These are phyloP conservation scores for Pao palembangensis DNA, from an alignment of 2,113 vertebrate species.

Conservation along the genomic window DNA sequence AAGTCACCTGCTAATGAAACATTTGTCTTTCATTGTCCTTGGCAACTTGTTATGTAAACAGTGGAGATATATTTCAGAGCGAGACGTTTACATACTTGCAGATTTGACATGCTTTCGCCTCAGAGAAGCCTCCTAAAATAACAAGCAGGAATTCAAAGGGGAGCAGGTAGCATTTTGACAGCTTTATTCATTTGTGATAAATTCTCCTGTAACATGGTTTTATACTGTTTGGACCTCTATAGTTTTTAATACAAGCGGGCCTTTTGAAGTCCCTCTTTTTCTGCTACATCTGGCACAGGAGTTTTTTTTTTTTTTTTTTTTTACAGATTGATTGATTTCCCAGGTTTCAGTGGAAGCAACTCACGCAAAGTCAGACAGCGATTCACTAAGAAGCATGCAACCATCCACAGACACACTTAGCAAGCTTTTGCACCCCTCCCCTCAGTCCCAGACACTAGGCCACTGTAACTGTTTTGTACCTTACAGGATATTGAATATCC, in stretches of 20 bases:
- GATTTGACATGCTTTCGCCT: slow-evolving; percentile 34
- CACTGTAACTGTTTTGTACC: slow-evolving; percentile 68
- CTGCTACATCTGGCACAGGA: slow-evolving; percentile 61
- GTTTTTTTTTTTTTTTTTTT: slow-evolving; percentile 55
- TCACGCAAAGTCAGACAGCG: slow-evolving; percentile 51
- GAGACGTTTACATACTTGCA: slow-evolving; percentile 43
- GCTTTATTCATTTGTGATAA: slow-evolving; percentile 54
- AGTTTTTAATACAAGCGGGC: slow-evolving; percentile 32
- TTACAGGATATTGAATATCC: slow-evolving; percentile 75
- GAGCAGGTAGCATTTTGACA: slow-evolving; percentile 48
- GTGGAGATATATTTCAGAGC: slow-evolving; percentile 38
- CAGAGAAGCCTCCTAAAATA: slow-evolving; percentile 58
- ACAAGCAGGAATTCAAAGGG: slow-evolving; percentile 42
- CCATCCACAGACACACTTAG: slow-evolving; percentile 55
- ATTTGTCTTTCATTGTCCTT: slow-evolving; percentile 68
- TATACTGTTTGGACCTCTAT: slow-evolving; percentile 29
- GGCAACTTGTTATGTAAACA: slow-evolving; percentile 71
- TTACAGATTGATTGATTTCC: slow-evolving; percentile 67
- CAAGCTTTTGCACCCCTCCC: slow-evolving; percentile 16
- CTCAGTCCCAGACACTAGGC: slow-evolving; percentile 58
- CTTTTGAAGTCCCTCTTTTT: slow-evolving; percentile 49
- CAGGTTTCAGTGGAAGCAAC: slow-evolving; percentile 58
- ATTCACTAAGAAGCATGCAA: slow-evolving; percentile 59
- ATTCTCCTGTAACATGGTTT: slow-evolving; percentile 47
- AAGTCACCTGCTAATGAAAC: slow-evolving; percentile 71